Conservation (phyloP, 1,140 invertebrate species). For the Bombyx mori region ASM3026992v2 NC_085128.1:3544001-3544500, state of each 20-base stretch:
- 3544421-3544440: conserved; percentile 69
- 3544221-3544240: conserved; percentile 90
- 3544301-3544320: conserved; percentile 88
- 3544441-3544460: conserved; percentile 79
- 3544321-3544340: conserved; percentile 86
- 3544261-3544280: conserved; percentile 87
- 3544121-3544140: conserved; percentile 76
- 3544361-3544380: conserved; percentile 84
- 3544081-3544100: conserved; percentile 73
- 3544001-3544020: conserved; percentile 41
- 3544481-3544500: conserved; percentile 80
- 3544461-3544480: conserved; percentile 77
- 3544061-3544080: conserved; percentile 85
- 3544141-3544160: conserved; percentile 91
- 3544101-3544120: conserved; percentile 86
- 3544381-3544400: conserved; percentile 76
- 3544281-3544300: conserved; percentile 88
- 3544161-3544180: conserved; percentile 87
- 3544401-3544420: conserved; percentile 61
- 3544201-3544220: conserved; percentile 87
- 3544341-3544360: conserved; percentile 85
- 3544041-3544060: conserved; percentile 73
- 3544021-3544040: conserved; percentile 58
- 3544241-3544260: conserved; percentile 87
- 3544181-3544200: conserved; percentile 90